Base-by-base conservation (phyloP, 2,888 invertebrate genomes). In the Mythimna vitellina region DNA sequence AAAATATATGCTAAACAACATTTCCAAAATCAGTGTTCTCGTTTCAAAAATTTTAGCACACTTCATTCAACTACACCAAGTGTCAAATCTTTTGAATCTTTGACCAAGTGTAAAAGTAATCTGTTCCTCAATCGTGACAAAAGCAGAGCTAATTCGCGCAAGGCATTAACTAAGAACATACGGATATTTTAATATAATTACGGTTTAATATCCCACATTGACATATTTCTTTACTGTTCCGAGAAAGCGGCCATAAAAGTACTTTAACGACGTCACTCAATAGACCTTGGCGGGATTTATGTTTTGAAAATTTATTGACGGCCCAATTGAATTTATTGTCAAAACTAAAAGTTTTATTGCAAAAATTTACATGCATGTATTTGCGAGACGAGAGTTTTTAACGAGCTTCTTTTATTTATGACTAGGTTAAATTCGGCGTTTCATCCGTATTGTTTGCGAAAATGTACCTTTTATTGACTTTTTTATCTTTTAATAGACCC, bases 321-420 rank as follows among this genome's bases (percentile, higher is more conserved):
- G 84, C 75, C 87, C 90, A 89, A 91, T 92, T 91, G 90, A 93
- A 94, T 95, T 95, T 95, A 95, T 93, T 83, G 91, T 88, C 89
- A 90, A 92, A 92, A 92, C 91, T 92, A 89, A 91, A 89, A 90
- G 88, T 90, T 93, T 93, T 93, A 92, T 89, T 86, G 86, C 88
- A 87, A 86, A 85, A 86, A 86, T 89, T 89, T 87, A 89, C 86
- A 88, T 87, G 86, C 79, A 67, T 86, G 79, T 80, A 80, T 84
- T 88, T 78, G 79, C 71, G 82, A 80, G 71, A 68, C 56, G 68
- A 74, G 54, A 71, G 69, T 61, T 84, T 81, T 86, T 84, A 85
- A 86, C 81, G 82, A 84, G 81, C 70, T 63, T 65, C 60, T 70
- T 75, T 82, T 84, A 83, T 84, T 76, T 67, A 76, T 82, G 67